Percentiles rank a stretch among this genome's conserved stretches.
These are phyloP conservation scores for Strix uralensis DNA, from an alignment of 2,113 vertebrate species.

Conservation along the genomic window DNA sequence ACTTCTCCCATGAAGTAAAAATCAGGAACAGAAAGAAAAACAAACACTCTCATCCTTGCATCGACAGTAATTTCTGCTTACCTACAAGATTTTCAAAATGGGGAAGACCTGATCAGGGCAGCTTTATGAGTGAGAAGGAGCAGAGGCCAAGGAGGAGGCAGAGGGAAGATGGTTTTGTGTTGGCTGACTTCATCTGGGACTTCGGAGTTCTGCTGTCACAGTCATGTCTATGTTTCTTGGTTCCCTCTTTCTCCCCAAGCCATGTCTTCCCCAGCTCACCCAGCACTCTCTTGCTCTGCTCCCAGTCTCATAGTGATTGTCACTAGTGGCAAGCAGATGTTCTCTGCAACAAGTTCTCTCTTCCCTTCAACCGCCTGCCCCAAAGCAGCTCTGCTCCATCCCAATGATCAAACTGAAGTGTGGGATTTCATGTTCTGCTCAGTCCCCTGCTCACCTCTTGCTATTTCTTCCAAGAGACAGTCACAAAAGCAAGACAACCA, in stretches of 20 bases:
- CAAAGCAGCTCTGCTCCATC: background rate
- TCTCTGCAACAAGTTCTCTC: background rate
- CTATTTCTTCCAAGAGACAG: background rate
- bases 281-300: background rate
- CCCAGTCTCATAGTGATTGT: background rate
- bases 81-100: background rate
- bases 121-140: background rate
- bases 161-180: background rate
- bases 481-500: background rate
- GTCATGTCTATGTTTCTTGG: background rate
- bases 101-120: background rate
- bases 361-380: background rate
- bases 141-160: background rate
- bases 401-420: background rate
- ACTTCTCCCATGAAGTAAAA: background rate
- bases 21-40: slow-evolving; percentile 6
- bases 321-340: background rate
- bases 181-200: background rate
- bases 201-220: background rate
- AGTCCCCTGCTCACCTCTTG: background rate
- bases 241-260: background rate
- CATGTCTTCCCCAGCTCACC: background rate
- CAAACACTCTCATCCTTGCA: background rate
- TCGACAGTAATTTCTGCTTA: background rate
- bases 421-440: background rate